Conservation (phyloP, 2,797 vertebrate species). For the Amblyopsis hoosieri region DNA sequence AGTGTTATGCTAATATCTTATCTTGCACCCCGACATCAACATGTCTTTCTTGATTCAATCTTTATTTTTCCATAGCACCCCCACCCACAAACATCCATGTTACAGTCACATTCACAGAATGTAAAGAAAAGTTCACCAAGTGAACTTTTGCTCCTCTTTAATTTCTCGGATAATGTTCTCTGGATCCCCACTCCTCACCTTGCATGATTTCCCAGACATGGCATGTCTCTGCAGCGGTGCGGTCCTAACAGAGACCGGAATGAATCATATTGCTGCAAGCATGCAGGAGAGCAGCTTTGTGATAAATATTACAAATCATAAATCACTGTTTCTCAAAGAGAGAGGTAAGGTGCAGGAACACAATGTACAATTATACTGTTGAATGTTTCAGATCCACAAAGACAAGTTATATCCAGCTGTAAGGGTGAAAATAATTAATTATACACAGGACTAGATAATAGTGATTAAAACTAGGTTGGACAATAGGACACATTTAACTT, state of each 20-base stretch:
- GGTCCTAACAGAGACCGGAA: conserved; percentile 71
- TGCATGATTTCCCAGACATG: conserved; percentile 80
- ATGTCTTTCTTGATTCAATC: conserved; percentile 66
- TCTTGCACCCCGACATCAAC: too few relatives aligned
- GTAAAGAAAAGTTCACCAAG: conserved; percentile 54
- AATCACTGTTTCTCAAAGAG: conserved; percentile 68
- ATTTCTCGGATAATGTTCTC: conserved; percentile 69
- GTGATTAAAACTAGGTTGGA: too few relatives aligned
- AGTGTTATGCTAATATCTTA: conserved; percentile 62
- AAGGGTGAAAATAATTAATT: too few relatives aligned
- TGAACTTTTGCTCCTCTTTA: conserved; percentile 77
- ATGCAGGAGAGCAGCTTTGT: conserved; percentile 69
- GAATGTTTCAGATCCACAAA: conserved; percentile 47
- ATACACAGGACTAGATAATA: background rate
- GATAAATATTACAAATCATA: conserved; percentile 81
- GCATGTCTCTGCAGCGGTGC: conserved; percentile 68
- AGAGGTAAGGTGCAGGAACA: conserved; percentile 5
- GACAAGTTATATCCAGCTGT: conserved; percentile 20
- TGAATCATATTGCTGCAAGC: conserved; percentile 79
- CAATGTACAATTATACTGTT: conserved; percentile 32
- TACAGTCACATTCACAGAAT: conserved; percentile 67
- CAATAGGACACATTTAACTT: too few relatives aligned
- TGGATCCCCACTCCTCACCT: conserved; percentile 73
- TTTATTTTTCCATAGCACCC: conserved; percentile 54
- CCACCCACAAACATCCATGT: conserved; percentile 33